Base-by-base conservation (phyloP, 2,888 invertebrate genomes). In the Cryptus viduatorius region DNA sequence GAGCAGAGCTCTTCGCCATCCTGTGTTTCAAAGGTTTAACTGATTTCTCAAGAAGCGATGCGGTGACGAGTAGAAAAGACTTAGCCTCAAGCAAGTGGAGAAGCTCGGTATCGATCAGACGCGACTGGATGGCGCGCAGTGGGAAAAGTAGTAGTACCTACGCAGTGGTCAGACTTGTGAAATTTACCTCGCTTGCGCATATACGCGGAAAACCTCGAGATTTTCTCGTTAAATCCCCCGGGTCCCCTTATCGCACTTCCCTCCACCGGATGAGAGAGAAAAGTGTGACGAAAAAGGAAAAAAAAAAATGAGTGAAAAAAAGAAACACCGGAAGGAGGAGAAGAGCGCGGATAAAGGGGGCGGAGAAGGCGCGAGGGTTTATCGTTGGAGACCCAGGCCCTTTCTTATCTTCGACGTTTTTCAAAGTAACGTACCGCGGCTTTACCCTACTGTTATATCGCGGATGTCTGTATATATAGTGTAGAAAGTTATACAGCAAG, bases 401-500 rank as follows among this genome's bases (percentile, higher is more conserved):
- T 82, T 79, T 82, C 84, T 85, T 85, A 85, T 82, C 84, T 79
- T 75, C 71, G 82, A 85, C 84, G 65, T 79, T 76, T 79, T 84
- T 79, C 31, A 75, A 65, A 79, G 71, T 79, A 75, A 82, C 64
- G 71, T 82, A 79, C 76, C 76, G 50, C 53, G 46, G 42, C 53
- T 46, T n/a, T 69, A 19, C 56, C 59, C 14, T 56, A 56, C 12
- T 10, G 56, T 48, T 64, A 72, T 50, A 77, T 48, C 42, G 10
- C 24, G 44, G 44, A 16, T 10, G 29, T 42, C 73, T 44, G 24
- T 44, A 50, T 59, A 50, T 59, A 59, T 44, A 42, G 24, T 19
- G 29, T 42, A 37, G 24, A 42, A 16, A 3, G 24, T 24, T 24
- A 24, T 24, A 24, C 24, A 24, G 61, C 68, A 31, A 61, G 59